Evolutionary conservation across 2,888 invertebrate genomes (phyloP).

Genomic region (Liodrosophila aerea): DNA sequence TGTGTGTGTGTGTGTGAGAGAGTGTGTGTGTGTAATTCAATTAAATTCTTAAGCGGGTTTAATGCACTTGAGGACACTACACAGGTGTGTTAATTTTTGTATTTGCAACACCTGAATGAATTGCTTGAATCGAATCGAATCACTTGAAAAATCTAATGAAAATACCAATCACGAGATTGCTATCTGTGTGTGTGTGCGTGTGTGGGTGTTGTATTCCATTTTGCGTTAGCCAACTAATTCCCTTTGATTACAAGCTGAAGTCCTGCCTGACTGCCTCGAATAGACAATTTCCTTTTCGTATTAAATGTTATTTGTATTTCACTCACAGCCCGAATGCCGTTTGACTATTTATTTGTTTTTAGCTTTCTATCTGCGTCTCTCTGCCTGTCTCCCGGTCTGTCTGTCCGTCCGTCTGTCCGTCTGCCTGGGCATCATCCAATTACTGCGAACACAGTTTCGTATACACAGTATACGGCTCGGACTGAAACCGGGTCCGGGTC

Average conservation of each 20-base stretch:
- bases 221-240: constrained; percentile 58
- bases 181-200: background rate
- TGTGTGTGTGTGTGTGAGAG: constrained; percentile 4
- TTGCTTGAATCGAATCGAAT: constrained; percentile 21
- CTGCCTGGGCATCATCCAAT: constrained; percentile 64
- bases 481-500: too few species aligned
- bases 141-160: constrained; percentile 48
- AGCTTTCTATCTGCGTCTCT: constrained; percentile 31
- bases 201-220: constrained; percentile 11
- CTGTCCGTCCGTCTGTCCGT: background rate
- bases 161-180: constrained; percentile 30
- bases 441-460: constrained; percentile 38
- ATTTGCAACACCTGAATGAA: constrained; percentile 31
- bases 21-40: constrained; percentile 36
- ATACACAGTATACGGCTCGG: too few species aligned
- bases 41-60: constrained; percentile 37
- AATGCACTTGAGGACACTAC: constrained; percentile 33
- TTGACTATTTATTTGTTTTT: constrained; percentile 77
- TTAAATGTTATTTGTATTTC: constrained; percentile 77
- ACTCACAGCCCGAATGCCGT: constrained; percentile 66
- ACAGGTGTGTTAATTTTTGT: constrained; percentile 42
- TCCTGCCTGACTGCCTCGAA: constrained; percentile 33
- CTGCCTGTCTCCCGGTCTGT: background rate
- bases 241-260: constrained; percentile 56
- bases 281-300: constrained; percentile 77